phyloP scores from a whole-genome alignment of 2,113 vertebrate species.

The Tamias sibiricus region DNA sequence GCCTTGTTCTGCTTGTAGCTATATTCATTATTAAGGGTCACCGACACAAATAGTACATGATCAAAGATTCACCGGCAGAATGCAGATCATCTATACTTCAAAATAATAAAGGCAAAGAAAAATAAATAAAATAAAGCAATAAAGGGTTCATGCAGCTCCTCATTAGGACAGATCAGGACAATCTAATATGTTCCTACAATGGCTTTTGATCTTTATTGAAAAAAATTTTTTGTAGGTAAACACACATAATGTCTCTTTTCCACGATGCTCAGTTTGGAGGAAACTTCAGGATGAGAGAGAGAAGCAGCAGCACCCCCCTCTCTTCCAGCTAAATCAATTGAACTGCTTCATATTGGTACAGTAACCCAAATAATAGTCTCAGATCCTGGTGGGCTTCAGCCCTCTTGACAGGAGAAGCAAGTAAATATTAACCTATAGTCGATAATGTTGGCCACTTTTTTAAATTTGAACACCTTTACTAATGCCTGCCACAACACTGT shows the following conservation, averaged over 20 bases:
- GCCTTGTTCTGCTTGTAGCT: constrained; percentile 10
- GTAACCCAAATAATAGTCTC: not conserved
- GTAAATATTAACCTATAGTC: not conserved
- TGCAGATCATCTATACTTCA: not conserved
- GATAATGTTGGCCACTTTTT: not conserved
- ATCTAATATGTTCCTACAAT: not conserved
- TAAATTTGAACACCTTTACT: not conserved
- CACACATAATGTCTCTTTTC: not conserved
- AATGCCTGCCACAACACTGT: not conserved
- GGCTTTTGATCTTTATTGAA: not conserved
- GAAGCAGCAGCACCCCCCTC: not conserved
- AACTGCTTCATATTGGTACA: not conserved
- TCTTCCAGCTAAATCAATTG: not conserved
- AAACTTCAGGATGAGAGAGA: not conserved
- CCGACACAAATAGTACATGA: not conserved
- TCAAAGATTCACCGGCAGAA: constrained; percentile 29
- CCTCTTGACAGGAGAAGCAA: not conserved
- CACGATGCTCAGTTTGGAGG: not conserved
- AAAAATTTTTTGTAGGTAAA: not conserved
- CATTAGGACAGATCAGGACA: not conserved
- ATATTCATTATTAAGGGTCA: constrained; percentile 9
- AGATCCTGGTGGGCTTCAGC: not conserved
- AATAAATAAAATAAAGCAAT: constrained; percentile 6
- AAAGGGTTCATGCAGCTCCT: not conserved
- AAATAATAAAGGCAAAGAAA: constrained; percentile 33